phyloP scores from a whole-genome alignment of 2,888 invertebrate genomes.

The Ferdinandea cuprea region DNA sequence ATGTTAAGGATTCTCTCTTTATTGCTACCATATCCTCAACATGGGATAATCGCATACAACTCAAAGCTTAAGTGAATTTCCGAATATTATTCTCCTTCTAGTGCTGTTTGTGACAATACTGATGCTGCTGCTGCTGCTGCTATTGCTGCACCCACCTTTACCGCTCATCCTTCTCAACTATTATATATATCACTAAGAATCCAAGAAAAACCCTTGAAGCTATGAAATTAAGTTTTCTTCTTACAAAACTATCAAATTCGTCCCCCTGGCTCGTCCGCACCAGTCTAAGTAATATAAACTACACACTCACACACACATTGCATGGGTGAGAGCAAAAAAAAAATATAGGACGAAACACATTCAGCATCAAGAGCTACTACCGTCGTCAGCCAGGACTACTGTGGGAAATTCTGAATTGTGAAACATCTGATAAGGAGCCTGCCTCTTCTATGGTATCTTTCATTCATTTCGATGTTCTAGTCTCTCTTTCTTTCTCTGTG shows the following conservation, averaged over 20 bases:
- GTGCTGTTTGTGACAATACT: conserved; percentile 48
- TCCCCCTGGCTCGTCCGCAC: neutral
- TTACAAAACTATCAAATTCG: conserved; percentile 49
- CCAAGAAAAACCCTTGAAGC: conserved; percentile 42
- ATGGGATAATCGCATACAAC: conserved; percentile 38
- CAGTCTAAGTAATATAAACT: conserved; percentile 47
- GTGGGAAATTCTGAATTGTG: conserved; percentile 62
- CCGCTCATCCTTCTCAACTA: neutral
- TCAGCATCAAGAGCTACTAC: neutral
- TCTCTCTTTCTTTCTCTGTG: neutral
- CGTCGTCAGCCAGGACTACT: conserved; percentile 24
- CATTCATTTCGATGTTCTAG: conserved; percentile 41
- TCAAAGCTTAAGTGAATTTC: conserved; percentile 54
- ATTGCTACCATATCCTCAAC: neutral
- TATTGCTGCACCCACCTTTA: neutral
- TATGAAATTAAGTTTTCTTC: conserved; percentile 54
- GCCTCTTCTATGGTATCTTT: conserved; percentile 37
- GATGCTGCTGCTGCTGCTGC: too few species aligned
- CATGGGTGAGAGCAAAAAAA: neutral
- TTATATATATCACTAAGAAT: conserved; percentile 7
- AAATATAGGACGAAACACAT: neutral
- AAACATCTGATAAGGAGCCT: conserved; percentile 60
- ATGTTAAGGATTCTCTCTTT: conserved; percentile 23
- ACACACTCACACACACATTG: neutral
- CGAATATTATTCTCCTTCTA: conserved; percentile 23